Conservation (phyloP, 2,113 vertebrate genomes). For the Fukomys damarensis region DNA sequence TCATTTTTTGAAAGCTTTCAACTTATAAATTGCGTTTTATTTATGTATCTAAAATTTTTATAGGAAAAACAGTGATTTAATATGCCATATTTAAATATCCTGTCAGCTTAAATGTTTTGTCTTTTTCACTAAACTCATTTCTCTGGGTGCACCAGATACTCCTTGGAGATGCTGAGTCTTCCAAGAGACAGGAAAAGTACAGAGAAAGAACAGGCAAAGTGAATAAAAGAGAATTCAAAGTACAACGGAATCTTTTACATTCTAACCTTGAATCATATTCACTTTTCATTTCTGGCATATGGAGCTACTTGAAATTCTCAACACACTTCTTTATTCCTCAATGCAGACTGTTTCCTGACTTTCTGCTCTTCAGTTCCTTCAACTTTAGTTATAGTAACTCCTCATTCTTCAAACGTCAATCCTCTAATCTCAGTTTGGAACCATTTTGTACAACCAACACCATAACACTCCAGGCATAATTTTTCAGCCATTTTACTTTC, state of each 20-base stretch:
- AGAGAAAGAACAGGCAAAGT: neutral
- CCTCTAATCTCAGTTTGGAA: conserved; percentile 3
- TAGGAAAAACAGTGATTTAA: neutral
- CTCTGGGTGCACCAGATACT: neutral
- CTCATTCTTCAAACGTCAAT: conserved; percentile 13
- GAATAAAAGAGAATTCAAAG: neutral
- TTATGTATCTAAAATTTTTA: neutral
- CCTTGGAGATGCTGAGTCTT: neutral
- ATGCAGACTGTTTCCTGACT: neutral
- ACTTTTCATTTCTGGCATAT: neutral
- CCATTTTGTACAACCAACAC: neutral
- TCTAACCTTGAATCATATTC: neutral
- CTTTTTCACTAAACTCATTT: neutral
- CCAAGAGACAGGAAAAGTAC: neutral
- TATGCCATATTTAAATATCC: neutral
- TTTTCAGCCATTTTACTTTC: neutral
- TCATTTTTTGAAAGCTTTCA: neutral
- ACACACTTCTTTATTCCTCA: neutral
- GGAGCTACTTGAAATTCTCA: conserved; percentile 47
- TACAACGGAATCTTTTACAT: neutral
- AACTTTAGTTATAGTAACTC: neutral
- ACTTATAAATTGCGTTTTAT: neutral
- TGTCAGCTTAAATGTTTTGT: neutral
- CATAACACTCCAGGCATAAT: neutral
- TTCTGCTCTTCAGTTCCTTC: neutral